Evolutionary conservation across 2,113 vertebrate species (phyloP), one percentile per base, ranked within the genome.

Genomic region (Elaphurus davidianus): DNA sequence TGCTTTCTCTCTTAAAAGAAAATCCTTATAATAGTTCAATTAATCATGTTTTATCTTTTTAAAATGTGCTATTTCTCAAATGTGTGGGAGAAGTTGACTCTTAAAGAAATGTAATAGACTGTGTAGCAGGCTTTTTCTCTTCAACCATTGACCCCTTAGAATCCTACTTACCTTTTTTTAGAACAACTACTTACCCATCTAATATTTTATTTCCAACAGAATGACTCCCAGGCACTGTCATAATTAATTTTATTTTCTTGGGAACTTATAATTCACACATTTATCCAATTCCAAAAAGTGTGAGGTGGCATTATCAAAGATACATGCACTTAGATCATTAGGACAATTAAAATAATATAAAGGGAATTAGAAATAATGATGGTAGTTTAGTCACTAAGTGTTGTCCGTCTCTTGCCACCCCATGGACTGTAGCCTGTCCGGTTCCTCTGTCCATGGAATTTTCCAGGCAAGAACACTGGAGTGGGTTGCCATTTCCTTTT

Each of bases 21-120:
- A 95, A 78, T 81, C 45, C 9, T 84, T 95, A 79, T 90, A 89
- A 96, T 95, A 90, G 91, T 92, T 97, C 64, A 97, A 82, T 95
- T 96, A 97, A 96, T 97, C 57, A 57, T 84, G 17, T 40, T 98
- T 94, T 96, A 45, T 90, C 30, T 90, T 76, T 91, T 47, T 79
- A 82, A 96, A 97, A 52, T 64, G 64, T 91, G 19, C 86, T 87
- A 90, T 95, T 97, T 93, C 64, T 90, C 83, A 96, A 86, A 84
- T 47, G 47, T 78, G 79, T 95, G 64, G 59, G 71, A 96, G 64
- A 86, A 90, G 6, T 52, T 97, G 40, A 13, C 83, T 97, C 1
- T 91, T 15, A 95, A 97, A 30, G 14, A 91, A 96, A 84, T 21
- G 1, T 47, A 92, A 85, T 71, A 6, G n/a, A 6, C n/a, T 36